Percentiles rank a stretch among this genome's conserved stretches.
phyloP scores from a whole-genome alignment of 1,140 invertebrate species.

The Diuraphis noxia region DNA sequence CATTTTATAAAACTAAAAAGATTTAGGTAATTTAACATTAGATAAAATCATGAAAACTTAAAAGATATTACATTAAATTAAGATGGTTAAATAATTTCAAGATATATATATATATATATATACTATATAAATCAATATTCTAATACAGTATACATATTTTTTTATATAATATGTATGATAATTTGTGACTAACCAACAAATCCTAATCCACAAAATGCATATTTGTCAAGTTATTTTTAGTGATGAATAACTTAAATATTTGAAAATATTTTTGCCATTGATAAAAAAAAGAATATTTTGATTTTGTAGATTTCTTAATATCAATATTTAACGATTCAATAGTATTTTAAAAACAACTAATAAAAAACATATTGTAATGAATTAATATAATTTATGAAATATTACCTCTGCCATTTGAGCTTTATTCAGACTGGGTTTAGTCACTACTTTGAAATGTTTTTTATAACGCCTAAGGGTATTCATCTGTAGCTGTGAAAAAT shows the following conservation, averaged over 20 bases:
- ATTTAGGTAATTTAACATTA: neutral
- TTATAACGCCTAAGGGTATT: slow-evolving; percentile 92
- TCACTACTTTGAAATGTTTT: slow-evolving; percentile 87
- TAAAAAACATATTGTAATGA: neutral
- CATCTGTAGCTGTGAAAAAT: slow-evolving; percentile 89
- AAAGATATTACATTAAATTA: too few species aligned
- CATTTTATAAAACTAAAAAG: too few species aligned
- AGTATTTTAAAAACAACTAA: neutral
- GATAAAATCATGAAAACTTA: too few species aligned
- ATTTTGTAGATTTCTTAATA: neutral
- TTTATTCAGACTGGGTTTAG: slow-evolving; percentile 88
- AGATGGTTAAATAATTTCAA: too few species aligned
- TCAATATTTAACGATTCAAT: too few species aligned
- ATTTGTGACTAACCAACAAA: neutral
- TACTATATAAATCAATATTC: neutral
- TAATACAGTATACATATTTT: neutral
- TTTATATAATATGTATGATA: neutral
- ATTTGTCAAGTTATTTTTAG: neutral
- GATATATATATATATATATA: too few species aligned
- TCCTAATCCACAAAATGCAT: neutral
- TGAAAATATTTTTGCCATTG: neutral
- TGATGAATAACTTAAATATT: neutral
- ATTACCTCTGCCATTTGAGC: slow-evolving; percentile 93
- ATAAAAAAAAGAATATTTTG: neutral
- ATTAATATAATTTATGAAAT: slow-evolving; percentile 25